Conservation (phyloP, 2,113 vertebrate species). For the Machaerirhynchus nigripectus region DNA sequence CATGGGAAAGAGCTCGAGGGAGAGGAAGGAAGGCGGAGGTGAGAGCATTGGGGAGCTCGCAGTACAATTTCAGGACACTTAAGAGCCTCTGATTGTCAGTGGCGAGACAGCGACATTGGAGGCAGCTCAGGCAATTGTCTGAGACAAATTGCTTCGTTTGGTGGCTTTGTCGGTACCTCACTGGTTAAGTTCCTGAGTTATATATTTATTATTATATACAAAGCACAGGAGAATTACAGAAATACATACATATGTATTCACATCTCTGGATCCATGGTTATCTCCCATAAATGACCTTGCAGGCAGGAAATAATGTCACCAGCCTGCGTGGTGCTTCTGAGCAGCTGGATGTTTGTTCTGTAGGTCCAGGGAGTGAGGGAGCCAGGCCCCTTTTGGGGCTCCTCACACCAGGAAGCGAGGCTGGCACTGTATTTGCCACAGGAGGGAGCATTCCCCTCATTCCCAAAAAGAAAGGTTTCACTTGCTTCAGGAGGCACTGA, state of each 20-base stretch:
- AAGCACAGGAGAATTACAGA: background rate
- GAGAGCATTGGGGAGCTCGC: background rate
- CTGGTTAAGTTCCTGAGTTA: constrained; percentile 16
- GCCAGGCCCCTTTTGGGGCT: background rate
- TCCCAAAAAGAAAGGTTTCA: background rate
- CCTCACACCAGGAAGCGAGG: accelerated
- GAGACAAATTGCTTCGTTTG: background rate
- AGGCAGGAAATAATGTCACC: background rate
- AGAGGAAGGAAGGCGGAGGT: background rate
- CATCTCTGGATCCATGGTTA: background rate
- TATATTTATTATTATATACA: background rate
- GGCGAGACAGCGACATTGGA: background rate
- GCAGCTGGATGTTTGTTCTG: background rate
- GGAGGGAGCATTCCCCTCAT: background rate
- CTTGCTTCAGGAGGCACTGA: background rate
- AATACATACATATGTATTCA: background rate
- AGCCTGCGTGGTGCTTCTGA: background rate
- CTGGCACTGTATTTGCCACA: background rate
- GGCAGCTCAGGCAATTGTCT: constrained; percentile 9
- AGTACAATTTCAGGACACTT: constrained; percentile 28
- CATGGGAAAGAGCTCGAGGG: background rate
- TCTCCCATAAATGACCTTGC: background rate
- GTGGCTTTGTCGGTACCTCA: background rate
- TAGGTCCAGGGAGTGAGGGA: background rate
- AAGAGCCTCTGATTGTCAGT: constrained; percentile 15